These are phyloP conservation scores for Luperina testacea DNA, from an alignment of 2,888 invertebrate genomes.

Conservation along the genomic window DNA sequence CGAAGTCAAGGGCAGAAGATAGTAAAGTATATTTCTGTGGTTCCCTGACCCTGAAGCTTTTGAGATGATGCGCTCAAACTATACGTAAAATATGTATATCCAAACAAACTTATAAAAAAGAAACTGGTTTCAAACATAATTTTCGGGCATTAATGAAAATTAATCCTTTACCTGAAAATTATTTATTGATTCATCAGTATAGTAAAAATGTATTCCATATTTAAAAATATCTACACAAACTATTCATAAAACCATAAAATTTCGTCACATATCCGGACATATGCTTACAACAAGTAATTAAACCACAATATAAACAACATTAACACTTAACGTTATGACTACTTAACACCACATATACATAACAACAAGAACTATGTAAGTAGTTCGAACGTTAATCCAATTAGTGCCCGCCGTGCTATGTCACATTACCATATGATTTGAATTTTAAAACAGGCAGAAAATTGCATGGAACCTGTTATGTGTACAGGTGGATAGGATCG, in stretches of 20 bases:
- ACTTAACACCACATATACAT: conserved; percentile 65
- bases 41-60: neutral
- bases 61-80: no score
- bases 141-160: no score
- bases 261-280: neutral
- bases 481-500: conserved; percentile 71
- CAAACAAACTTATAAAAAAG: neutral
- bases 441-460: conserved; percentile 84
- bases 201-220: neutral
- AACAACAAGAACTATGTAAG: conserved; percentile 37
- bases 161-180: neutral
- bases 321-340: conserved; percentile 63
- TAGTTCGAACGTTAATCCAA: conserved; percentile 80
- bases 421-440: conserved; percentile 87
- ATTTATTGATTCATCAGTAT: no score
- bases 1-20: no score
- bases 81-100: neutral
- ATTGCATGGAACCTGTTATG: conserved; percentile 78
- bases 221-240: neutral
- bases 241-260: neutral
- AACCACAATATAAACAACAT: conserved; percentile 27
- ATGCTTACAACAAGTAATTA: conserved; percentile 21
- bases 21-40: neutral
- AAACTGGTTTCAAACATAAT: neutral
- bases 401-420: conserved; percentile 79